Evolutionary conservation across 2,797 vertebrate species (phyloP).

Genomic region (Oreortyx pictus): DNA sequence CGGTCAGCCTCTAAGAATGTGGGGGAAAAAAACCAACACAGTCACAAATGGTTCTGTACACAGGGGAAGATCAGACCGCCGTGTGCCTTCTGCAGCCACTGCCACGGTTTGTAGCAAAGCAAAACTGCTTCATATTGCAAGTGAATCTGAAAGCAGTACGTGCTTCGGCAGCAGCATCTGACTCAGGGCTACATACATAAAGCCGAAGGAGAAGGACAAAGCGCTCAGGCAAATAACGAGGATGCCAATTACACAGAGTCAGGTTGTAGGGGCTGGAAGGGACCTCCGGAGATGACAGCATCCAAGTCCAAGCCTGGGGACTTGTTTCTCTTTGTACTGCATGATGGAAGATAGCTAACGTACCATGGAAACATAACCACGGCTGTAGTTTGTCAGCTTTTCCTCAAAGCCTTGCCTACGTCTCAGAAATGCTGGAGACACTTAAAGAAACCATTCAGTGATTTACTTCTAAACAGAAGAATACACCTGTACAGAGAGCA

Average conservation of each 20-base stretch:
- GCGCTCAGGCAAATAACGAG: neutral
- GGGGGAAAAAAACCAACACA: neutral
- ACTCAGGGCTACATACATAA: neutral
- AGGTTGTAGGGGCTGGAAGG: too few relatives aligned
- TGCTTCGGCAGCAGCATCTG: neutral
- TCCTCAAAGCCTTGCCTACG: neutral
- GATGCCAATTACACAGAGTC: neutral
- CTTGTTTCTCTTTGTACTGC: neutral
- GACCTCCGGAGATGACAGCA: neutral
- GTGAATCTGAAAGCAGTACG: neutral
- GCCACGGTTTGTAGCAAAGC: neutral
- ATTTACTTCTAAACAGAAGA: neutral
- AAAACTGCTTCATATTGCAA: neutral
- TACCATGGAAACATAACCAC: neutral
- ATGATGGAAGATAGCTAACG: rapidly evolving
- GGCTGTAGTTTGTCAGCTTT: too few relatives aligned
- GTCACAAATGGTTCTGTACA: neutral
- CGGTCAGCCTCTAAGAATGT: slow-evolving; percentile 90
- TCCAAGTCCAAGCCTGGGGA: neutral
- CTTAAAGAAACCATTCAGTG: neutral
- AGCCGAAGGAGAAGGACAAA: neutral
- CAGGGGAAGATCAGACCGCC: rapidly evolving
- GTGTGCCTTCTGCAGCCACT: neutral
- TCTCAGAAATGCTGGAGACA: neutral
- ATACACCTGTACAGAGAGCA: neutral